Percentiles rank a stretch among this genome's conserved stretches.
These are phyloP conservation scores for Phataginus tricuspis DNA, from an alignment of 2,797 vertebrate species.

Conservation along the genomic window DNA sequence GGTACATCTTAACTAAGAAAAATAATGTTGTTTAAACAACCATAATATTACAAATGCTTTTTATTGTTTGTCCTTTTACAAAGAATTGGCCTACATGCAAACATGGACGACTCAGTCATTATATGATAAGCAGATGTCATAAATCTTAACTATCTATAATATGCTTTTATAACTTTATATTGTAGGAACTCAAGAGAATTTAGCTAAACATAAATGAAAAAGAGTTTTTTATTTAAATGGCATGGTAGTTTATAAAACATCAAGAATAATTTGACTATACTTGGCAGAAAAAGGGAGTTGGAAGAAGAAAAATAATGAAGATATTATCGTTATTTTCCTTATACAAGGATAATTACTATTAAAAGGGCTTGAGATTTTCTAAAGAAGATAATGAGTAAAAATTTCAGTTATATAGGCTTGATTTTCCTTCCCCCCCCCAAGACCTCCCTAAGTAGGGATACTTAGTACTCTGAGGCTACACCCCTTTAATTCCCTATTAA, in stretches of 20 bases:
- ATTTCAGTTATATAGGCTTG: background rate
- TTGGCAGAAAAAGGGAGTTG: background rate
- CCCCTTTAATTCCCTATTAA: background rate
- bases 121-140: background rate
- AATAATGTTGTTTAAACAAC: background rate
- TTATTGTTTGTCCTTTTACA: background rate
- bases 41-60: background rate
- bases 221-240: background rate
- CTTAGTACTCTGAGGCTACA: background rate
- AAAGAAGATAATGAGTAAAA: background rate
- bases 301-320: background rate
- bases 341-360: background rate
- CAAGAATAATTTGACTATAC: background rate
- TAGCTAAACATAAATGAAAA: background rate
- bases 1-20: background rate
- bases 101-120: background rate
- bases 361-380: background rate
- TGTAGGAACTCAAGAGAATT: background rate
- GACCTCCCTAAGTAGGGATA: background rate
- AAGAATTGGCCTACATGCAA: background rate
- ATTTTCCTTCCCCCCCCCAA: background rate
- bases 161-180: background rate
- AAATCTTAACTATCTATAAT: background rate
- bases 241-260: background rate
- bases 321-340: background rate